Evolutionary conservation across 2,888 invertebrate species (phyloP).

Genomic region (Folsomia manolachei): DNA sequence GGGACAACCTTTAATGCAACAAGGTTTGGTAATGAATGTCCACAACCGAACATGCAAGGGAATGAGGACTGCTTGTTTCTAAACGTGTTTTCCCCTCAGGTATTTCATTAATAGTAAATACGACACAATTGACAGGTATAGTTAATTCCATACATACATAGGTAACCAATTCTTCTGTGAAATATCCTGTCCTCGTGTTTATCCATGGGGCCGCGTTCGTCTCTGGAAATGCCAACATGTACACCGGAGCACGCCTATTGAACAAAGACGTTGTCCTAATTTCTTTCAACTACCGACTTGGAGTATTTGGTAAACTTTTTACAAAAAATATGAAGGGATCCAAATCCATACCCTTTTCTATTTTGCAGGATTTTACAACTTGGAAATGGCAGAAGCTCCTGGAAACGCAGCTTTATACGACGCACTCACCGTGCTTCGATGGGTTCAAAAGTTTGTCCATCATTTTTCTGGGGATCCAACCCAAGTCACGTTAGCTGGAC

Average conservation of each 20-base stretch:
- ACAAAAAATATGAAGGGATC: no score
- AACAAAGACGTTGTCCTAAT: constrained; percentile 46
- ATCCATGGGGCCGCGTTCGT: background rate
- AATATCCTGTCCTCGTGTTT: background rate
- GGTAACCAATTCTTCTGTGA: background rate
- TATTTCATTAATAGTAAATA: no score
- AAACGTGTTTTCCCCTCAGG: background rate
- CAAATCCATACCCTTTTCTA: no score
- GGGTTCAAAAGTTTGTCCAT: background rate
- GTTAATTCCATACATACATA: background rate
- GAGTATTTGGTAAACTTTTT: background rate
- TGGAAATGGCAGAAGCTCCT: background rate
- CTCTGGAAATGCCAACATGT: constrained; percentile 31
- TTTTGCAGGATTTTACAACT: background rate
- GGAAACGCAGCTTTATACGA: constrained; percentile 5
- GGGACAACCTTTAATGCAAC: background rate
- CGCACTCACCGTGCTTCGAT: background rate
- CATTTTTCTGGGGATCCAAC: background rate
- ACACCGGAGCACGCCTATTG: constrained; percentile 36
- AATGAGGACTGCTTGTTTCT: background rate
- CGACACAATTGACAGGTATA: no score
- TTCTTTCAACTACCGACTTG: constrained; percentile 36
- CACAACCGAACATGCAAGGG: background rate
- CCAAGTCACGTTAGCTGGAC: background rate
- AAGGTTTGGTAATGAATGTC: background rate